phyloP scores from a whole-genome alignment of 2,797 vertebrate genomes.

The Falco biarmicus region DNA sequence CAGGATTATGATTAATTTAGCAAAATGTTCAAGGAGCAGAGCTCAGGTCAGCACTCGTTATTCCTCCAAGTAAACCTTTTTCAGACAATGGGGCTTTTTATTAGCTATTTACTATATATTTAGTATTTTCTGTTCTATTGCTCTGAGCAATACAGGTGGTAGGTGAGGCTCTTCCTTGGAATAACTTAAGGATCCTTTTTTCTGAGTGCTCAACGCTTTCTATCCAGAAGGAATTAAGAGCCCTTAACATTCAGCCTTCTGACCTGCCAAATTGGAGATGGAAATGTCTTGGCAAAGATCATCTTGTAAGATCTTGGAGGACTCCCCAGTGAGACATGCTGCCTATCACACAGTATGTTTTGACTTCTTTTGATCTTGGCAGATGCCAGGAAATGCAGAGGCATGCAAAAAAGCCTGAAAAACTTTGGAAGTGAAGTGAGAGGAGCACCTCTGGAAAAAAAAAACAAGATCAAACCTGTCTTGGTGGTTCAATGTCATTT shows the following conservation, averaged over 20 bases:
- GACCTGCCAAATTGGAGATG: background rate
- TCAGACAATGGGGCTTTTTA: background rate
- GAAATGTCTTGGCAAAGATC: background rate
- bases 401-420: background rate
- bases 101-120: background rate
- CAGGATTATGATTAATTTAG: background rate
- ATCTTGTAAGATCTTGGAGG: background rate
- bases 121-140: background rate
- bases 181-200: background rate
- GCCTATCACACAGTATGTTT: background rate
- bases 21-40: background rate
- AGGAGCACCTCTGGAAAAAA: background rate
- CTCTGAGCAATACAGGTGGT: background rate
- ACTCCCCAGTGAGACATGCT: background rate
- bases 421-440: background rate
- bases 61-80: background rate
- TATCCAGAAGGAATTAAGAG: background rate
- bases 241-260: background rate
- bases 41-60: rapidly evolving
- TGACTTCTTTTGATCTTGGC: background rate
- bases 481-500: background rate
- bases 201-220: background rate
- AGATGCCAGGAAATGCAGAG: background rate
- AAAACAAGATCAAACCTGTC: background rate
- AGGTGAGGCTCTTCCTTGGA: background rate